Percentiles rank a stretch among this genome's conserved stretches.
These are phyloP conservation scores for Pavo muticus DNA, from an alignment of 2,113 vertebrate genomes.

Conservation along the genomic window DNA sequence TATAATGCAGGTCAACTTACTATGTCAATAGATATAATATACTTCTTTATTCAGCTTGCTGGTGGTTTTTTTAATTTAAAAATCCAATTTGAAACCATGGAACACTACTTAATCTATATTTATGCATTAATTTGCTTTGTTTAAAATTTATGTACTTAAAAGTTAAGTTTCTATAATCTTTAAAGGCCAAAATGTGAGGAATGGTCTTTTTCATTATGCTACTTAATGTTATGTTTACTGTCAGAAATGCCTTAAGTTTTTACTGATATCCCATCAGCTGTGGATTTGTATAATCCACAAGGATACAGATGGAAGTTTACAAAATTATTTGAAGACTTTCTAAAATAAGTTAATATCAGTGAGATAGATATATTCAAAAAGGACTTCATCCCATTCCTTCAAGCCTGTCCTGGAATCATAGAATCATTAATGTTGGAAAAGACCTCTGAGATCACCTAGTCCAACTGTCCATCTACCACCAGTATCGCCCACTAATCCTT, in stretches of 20 bases:
- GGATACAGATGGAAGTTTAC: neutral
- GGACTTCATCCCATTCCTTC: neutral
- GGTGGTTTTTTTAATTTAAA: neutral
- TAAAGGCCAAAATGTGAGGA: neutral
- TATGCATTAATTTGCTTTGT: neutral
- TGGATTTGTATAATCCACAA: neutral
- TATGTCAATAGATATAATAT: neutral
- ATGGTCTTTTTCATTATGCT: neutral
- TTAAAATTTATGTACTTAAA: neutral
- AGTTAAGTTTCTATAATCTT: neutral
- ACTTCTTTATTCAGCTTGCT: neutral
- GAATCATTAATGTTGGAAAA: no score
- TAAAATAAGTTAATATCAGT: neutral
- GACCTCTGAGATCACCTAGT: no score
- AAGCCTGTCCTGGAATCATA: neutral
- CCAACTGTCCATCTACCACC: no score
- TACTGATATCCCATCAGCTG: neutral
- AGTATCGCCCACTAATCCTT: no score
- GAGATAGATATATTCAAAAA: neutral
- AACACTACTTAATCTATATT: neutral
- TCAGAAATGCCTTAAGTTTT: neutral
- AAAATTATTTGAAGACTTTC: neutral
- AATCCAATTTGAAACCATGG: slow-evolving; percentile 32
- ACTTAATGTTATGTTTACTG: neutral
- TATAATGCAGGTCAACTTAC: neutral